Evolutionary conservation across 2,888 invertebrate species (phyloP).

Genomic region (Biston stratarius): DNA sequence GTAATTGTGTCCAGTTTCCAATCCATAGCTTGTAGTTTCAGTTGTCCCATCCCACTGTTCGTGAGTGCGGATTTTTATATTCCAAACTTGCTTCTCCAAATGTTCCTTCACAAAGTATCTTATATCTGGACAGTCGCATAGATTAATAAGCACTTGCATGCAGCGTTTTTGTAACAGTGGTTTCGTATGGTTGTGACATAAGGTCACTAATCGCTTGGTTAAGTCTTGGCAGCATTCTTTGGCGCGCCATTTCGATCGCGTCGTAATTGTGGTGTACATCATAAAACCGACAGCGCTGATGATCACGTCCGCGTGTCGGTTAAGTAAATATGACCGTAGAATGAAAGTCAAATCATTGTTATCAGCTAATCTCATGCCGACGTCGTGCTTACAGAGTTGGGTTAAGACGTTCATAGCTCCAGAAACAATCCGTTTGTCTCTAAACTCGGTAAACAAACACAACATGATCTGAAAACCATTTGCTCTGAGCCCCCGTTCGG

Average conservation of each 20-base stretch:
- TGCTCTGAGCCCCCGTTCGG: slow-evolving; percentile 61
- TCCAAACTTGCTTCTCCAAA: slow-evolving; percentile 59
- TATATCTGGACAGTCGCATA: slow-evolving; percentile 77
- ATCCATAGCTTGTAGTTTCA: slow-evolving; percentile 63
- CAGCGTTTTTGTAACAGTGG: slow-evolving; percentile 67
- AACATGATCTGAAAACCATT: slow-evolving; percentile 75
- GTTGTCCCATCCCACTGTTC: slow-evolving; percentile 75
- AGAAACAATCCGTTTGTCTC: slow-evolving; percentile 60
- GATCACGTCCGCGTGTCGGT: slow-evolving; percentile 56
- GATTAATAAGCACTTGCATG: slow-evolving; percentile 74
- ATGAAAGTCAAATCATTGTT: slow-evolving; percentile 65
- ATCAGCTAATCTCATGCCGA: slow-evolving; percentile 71
- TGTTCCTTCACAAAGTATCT: slow-evolving; percentile 63
- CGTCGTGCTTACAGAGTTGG: slow-evolving; percentile 72
- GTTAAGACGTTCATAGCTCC: slow-evolving; percentile 73
- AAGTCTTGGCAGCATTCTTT: slow-evolving; percentile 65
- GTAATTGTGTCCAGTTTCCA: slow-evolving; percentile 72
- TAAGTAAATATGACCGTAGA: slow-evolving; percentile 54
- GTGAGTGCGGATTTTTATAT: slow-evolving; percentile 61
- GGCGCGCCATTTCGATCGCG: slow-evolving; percentile 75
- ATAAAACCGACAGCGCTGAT: slow-evolving; percentile 69
- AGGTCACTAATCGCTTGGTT: slow-evolving; percentile 58
- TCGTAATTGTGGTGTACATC: slow-evolving; percentile 70
- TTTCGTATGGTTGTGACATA: slow-evolving; percentile 58
- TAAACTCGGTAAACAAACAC: slow-evolving; percentile 56